A percentile compares a stretch with the other conserved stretches of the same genome.
These are phyloP conservation scores for Diachrysia chrysitis DNA, from an alignment of 2,888 invertebrate genomes.

Conservation along the genomic window DNA sequence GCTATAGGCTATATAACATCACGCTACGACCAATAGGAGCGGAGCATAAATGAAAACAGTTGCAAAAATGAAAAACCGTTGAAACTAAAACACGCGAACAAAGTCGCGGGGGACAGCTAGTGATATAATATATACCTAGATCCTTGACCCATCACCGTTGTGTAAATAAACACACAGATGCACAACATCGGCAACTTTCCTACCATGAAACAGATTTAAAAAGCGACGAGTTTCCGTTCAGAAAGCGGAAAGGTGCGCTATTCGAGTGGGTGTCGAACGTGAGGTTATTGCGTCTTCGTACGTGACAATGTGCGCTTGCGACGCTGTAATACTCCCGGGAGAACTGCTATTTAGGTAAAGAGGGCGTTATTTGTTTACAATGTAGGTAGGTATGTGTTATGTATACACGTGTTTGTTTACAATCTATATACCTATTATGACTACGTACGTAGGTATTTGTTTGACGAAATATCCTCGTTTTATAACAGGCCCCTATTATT, in stretches of 20 bases:
- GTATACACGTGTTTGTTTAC: not conserved
- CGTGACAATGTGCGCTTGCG: slow-evolving; percentile 61
- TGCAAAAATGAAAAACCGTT: too few species aligned
- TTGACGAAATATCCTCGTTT: too few species aligned
- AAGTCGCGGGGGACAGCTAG: too few species aligned
- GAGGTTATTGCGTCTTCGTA: slow-evolving; percentile 67
- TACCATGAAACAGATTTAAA: slow-evolving; percentile 41
- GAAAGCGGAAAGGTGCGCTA: slow-evolving; percentile 75
- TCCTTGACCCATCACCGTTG: not conserved
- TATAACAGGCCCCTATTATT: too few species aligned
- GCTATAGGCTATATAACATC: too few species aligned
- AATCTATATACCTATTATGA: too few species aligned
- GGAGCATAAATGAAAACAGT: too few species aligned
- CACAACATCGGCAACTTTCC: slow-evolving; percentile 20
- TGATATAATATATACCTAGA: too few species aligned
- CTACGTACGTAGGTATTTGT: too few species aligned
- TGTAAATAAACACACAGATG: slow-evolving; percentile 7
- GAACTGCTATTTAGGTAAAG: slow-evolving; percentile 66
- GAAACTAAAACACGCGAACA: too few species aligned
- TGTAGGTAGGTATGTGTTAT: slow-evolving; percentile 15
- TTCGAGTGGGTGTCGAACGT: slow-evolving; percentile 69
- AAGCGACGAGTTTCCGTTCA: slow-evolving; percentile 56
- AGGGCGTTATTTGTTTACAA: slow-evolving; percentile 52
- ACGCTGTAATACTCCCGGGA: slow-evolving; percentile 46
- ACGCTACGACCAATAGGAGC: too few species aligned